Base-by-base conservation (phyloP, 1,140 invertebrate species). In the Leptestheria dahalacensis region DNA sequence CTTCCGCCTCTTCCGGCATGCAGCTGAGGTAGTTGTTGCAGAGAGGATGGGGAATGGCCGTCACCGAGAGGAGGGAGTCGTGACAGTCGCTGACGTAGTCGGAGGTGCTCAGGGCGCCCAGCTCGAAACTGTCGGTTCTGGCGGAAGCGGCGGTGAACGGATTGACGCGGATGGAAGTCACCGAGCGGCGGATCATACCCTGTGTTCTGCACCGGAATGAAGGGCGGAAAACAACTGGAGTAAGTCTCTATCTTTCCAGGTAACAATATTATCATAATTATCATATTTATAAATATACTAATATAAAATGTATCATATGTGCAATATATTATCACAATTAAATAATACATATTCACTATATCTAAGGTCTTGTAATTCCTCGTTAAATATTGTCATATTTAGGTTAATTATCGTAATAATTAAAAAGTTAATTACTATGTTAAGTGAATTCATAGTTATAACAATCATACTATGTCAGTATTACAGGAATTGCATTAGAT, bases 111-210 rank as follows among this genome's bases (percentile, higher is more conserved):
- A 55, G 10, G 10, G 26, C 26, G 20, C 26, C n/a, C n/a, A 33
- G 26, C 33, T 55, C 53, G 48, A 50, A 24, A 15, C 58, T 50
- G 15, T 52, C 21, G 3, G 41, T 49, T 10, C 25, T 24, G 2
- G 24, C 23, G 18, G 41, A 21, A n/a, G 41, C 48, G 15, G 49
- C 26, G n/a, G 26, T 33, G 15, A 60, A 60, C 10, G 58, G 58
- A 21, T 60, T 60, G n/a, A 60, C 49, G 3, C 58, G 58, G n/a
- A 60, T 49, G 2, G 58, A 51, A 3, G 58, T 60, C 9, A 52
- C 15, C 2, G 58, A 60, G 6, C 58, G 48, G 23, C 48, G 49
- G 21, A 60, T 46, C 10, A n/a, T 28, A 52, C 18, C 3, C 41
- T 23, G 15, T 47, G 25, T 56, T 3, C 9, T 10, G 10, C 2